Evolutionary conservation across 2,888 invertebrate genomes (phyloP).

Genomic region (Lampropteryx suffumata): DNA sequence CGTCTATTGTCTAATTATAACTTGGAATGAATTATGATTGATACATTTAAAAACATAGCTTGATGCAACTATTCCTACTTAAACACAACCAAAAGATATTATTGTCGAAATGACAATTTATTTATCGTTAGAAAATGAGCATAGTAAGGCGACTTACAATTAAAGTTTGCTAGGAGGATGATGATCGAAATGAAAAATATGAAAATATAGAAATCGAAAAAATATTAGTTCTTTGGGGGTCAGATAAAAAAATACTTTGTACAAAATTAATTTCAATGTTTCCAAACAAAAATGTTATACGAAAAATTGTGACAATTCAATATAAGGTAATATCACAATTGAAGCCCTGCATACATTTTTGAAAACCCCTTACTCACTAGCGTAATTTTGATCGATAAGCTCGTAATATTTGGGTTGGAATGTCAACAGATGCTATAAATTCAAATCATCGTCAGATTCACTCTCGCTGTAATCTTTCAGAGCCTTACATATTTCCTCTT

Average conservation of each 20-base stretch:
- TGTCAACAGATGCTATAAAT: conserved; percentile 62
- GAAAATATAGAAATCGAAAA: conserved; percentile 28
- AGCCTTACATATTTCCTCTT: conserved; percentile 71
- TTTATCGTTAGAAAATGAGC: conserved; percentile 11
- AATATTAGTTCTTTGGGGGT: conserved; percentile 48
- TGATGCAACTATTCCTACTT: neutral
- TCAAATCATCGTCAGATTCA: conserved; percentile 70
- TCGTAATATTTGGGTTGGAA: conserved; percentile 59
- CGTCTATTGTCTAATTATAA: no score
- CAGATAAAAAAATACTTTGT: conserved; percentile 39
- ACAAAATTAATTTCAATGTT: conserved; percentile 34
- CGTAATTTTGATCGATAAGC: conserved; percentile 48
- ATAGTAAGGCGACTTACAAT: conserved; percentile 6
- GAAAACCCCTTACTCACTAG: conserved; percentile 45
- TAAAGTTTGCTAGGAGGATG: conserved; percentile 4
- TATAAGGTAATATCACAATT: conserved; percentile 54
- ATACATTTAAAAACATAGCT: neutral
- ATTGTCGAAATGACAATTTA: no score
- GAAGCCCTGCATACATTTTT: conserved; percentile 55
- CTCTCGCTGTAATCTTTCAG: conserved; percentile 67
- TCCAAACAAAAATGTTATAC: conserved; percentile 29
- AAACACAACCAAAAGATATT: conserved; percentile 19
- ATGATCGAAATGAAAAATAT: conserved; percentile 17
- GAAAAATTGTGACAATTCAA: conserved; percentile 55
- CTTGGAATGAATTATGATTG: no score